Evolutionary conservation across 2,797 vertebrate genomes (phyloP).

Genomic region (Chanos chanos): DNA sequence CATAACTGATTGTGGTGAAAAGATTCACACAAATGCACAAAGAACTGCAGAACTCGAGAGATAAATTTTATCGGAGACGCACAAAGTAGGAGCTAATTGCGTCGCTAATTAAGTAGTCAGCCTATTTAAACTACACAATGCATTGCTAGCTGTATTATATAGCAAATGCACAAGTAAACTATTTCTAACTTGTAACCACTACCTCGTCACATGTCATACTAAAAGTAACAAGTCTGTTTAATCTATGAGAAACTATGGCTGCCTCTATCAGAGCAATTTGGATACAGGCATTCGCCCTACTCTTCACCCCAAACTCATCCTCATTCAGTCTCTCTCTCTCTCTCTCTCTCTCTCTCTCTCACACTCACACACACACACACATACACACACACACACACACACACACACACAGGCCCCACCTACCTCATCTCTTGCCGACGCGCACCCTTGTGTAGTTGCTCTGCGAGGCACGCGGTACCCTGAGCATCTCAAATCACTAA

Average conservation of each 20-base stretch:
- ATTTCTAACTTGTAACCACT: too few relatives aligned
- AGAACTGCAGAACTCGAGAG: neutral
- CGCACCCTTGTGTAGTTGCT: slow-evolving; percentile 22
- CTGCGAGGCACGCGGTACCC: neutral
- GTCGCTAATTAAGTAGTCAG: too few relatives aligned
- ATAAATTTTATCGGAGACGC: too few relatives aligned
- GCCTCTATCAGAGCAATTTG: too few relatives aligned
- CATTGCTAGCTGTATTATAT: too few relatives aligned
- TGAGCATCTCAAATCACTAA: slow-evolving; percentile 10
- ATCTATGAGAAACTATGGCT: too few relatives aligned
- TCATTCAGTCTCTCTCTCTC: neutral
- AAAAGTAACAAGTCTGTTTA: too few relatives aligned
- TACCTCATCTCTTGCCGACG: slow-evolving; percentile 8
- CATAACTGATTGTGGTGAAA: slow-evolving; percentile 2
- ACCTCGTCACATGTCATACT: too few relatives aligned
- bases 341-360: neutral
- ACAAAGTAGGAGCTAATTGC: too few relatives aligned
- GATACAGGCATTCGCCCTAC: too few relatives aligned
- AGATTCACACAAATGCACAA: neutral
- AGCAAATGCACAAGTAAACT: too few relatives aligned
- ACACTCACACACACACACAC: slow-evolving; percentile 21
- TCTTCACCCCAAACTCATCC: neutral
- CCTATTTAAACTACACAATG: too few relatives aligned
- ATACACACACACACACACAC: slow-evolving; percentile 21
- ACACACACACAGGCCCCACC: slow-evolving; percentile 17